These are phyloP conservation scores for Cephus pygmeus DNA, from an alignment of 2,888 invertebrate species.

Conservation along the genomic window DNA sequence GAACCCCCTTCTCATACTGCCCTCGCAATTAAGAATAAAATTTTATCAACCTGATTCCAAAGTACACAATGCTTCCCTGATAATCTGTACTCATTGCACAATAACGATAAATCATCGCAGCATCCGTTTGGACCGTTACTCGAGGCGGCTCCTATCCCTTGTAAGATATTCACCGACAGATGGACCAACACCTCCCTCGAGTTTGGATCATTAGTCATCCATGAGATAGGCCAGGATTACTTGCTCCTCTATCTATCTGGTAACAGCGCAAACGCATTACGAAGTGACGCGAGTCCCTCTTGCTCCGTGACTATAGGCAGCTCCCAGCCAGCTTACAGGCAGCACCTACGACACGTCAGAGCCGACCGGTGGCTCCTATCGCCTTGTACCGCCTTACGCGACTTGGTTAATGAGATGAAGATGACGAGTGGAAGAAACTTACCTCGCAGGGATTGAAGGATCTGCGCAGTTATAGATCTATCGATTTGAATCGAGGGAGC, in stretches of 20 bases:
- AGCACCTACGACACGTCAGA: background rate
- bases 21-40: background rate
- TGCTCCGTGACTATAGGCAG: background rate
- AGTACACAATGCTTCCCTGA: background rate
- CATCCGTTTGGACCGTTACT: background rate
- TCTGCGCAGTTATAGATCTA: background rate
- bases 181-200: constrained; percentile 5
- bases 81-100: background rate
- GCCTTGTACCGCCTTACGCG: background rate
- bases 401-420: background rate
- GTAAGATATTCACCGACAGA: background rate
- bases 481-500: background rate
- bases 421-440: background rate
- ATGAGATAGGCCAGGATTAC: background rate
- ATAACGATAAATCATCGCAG: background rate
- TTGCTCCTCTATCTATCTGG: no score
- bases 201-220: constrained; percentile 1
- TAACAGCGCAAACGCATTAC: background rate
- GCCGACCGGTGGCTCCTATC: background rate
- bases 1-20: no score
- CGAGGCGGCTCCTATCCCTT: background rate
- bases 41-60: background rate
- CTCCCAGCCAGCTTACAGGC: background rate
- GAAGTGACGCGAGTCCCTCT: background rate
- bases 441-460: background rate